Conservation (phyloP, 2,888 invertebrate species). For the Meta bourneti region DNA sequence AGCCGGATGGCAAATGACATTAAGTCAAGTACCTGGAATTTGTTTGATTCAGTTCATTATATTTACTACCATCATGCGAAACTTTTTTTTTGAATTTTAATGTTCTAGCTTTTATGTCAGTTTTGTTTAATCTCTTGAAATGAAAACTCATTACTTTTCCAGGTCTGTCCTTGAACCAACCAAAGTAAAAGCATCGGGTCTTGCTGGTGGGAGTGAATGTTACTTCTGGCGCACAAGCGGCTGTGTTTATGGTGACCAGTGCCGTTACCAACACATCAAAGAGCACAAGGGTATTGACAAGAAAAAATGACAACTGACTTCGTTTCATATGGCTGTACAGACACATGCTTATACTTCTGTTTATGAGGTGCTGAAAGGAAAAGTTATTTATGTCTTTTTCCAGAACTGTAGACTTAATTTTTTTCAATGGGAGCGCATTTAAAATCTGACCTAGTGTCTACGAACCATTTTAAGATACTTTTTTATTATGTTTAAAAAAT, state of each 20-base stretch:
- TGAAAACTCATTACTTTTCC: too few relatives aligned
- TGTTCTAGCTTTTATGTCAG: too few relatives aligned
- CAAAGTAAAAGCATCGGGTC: not conserved
- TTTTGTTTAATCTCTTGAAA: too few relatives aligned
- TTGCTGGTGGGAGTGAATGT: conserved; percentile 80
- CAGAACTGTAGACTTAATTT: not conserved
- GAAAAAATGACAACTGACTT: conserved; percentile 80
- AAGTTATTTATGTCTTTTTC: not conserved
- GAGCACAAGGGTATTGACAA: conserved; percentile 81
- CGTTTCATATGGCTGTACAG: not conserved
- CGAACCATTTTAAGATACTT: too few relatives aligned
- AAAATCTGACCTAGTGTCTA: too few relatives aligned
- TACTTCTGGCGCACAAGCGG: conserved; percentile 83
- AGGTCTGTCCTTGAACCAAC: not conserved
- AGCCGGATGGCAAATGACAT: too few relatives aligned
- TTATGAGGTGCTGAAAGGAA: not conserved
- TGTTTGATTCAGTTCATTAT: too few relatives aligned
- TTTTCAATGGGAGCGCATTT: not conserved
- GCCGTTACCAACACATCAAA: conserved; percentile 81
- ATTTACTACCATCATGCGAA: too few relatives aligned
- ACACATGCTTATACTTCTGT: not conserved
- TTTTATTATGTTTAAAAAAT: too few relatives aligned
- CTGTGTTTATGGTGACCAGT: conserved; percentile 81
- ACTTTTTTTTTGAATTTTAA: too few relatives aligned
- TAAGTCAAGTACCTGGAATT: too few relatives aligned